Conservation (phyloP, 2,888 invertebrate genomes). For the Tuta absoluta region DNA sequence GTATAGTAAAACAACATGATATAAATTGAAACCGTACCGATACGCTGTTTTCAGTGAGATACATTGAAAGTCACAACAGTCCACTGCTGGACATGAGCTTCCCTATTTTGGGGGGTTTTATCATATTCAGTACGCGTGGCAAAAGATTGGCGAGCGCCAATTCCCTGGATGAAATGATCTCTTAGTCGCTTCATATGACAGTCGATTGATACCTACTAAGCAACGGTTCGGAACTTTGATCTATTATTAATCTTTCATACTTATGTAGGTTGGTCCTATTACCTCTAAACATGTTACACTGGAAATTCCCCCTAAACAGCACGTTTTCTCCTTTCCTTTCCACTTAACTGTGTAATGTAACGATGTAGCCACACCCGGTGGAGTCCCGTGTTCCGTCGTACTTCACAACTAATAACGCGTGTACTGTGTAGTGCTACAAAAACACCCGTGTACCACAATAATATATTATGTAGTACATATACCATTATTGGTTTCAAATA, state of each 20-base stretch:
- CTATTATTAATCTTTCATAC: too few species aligned
- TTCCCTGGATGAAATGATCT: too few species aligned
- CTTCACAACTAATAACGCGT: slow-evolving; percentile 2
- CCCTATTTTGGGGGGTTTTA: too few species aligned
- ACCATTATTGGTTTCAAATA: too few species aligned
- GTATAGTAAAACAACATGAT: background rate
- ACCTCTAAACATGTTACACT: background rate
- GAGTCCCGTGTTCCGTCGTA: background rate
- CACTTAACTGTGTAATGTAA: slow-evolving; percentile 9
- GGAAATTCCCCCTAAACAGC: background rate
- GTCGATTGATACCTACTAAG: too few species aligned
- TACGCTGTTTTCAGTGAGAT: too few species aligned
- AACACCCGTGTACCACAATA: background rate
- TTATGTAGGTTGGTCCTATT: background rate
- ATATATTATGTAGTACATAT: background rate
- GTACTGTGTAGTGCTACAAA: slow-evolving; percentile 1
- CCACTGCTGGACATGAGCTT: too few species aligned
- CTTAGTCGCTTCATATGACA: too few species aligned
- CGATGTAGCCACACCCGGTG: slow-evolving; percentile 1
- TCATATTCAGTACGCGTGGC: too few species aligned
- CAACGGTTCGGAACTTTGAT: too few species aligned
- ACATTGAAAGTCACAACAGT: too few species aligned
- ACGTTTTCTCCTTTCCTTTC: background rate
- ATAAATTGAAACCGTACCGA: background rate
- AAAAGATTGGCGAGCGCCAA: too few species aligned